phyloP scores from a whole-genome alignment of 2,113 vertebrate species.

The Scophthalmus maximus region DNA sequence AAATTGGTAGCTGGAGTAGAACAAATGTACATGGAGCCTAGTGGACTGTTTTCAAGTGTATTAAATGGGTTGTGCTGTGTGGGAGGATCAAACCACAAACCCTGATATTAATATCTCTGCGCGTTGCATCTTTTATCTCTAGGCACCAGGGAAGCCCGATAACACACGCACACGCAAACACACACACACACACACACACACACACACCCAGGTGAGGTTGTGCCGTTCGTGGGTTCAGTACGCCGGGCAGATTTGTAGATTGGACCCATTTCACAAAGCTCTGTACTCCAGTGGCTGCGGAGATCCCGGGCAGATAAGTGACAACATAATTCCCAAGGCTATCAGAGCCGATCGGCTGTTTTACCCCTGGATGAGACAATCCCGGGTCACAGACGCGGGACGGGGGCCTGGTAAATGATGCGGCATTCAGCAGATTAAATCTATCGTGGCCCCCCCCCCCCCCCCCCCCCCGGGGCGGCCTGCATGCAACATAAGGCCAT shows the following conservation, averaged over 20 bases:
- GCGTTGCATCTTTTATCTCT: conserved; percentile 22
- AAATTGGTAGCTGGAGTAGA: not conserved
- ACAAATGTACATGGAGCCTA: not conserved
- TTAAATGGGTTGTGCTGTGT: not conserved
- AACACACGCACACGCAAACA: conserved; percentile 14
- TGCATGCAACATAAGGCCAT: conserved; percentile 32
- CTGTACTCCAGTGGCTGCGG: conserved; percentile 2
- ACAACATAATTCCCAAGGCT: conserved; percentile 16
- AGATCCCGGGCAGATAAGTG: conserved; percentile 30
- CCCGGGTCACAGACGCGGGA: not conserved
- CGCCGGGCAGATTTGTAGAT: conserved; percentile 35
- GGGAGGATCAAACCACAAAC: not conserved
- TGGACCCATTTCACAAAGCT: not conserved
- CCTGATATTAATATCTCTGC: conserved; percentile 17
- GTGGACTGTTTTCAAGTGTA: not conserved
- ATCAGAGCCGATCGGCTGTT: conserved; percentile 29
- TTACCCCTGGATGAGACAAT: conserved; percentile 34
- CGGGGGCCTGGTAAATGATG: conserved; percentile 38
- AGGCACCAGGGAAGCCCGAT: conserved; percentile 19
- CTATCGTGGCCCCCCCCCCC: conserved; percentile 28
- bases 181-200: conserved; percentile 21
- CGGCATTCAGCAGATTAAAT: conserved; percentile 39
- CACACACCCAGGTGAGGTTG: not conserved
- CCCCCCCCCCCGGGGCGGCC: too few relatives aligned
- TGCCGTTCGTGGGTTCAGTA: conserved; percentile 19